These are phyloP conservation scores for Pantelozetes paolii DNA, from an alignment of 2,888 invertebrate species.

Conservation along the genomic window DNA sequence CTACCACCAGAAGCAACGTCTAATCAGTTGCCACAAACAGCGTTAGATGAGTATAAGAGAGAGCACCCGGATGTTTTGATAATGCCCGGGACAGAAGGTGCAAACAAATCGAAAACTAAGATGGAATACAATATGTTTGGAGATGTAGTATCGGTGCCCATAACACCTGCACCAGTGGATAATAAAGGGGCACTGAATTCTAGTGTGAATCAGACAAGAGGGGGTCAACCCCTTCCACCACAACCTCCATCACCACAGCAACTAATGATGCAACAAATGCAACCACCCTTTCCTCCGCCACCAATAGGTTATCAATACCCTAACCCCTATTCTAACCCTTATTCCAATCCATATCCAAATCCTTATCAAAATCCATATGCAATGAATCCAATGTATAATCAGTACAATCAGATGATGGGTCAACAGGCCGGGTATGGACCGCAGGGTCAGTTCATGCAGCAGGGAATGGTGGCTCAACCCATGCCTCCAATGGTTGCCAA, in stretches of 20 bases:
- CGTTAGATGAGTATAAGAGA: constrained; percentile 7
- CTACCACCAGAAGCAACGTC: not conserved
- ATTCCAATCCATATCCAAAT: not conserved
- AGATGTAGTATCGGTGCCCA: not conserved
- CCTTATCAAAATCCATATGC: not conserved
- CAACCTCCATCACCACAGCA: not conserved
- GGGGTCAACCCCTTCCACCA: not conserved
- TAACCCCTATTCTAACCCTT: not conserved
- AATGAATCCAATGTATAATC: not conserved
- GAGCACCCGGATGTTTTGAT: constrained; percentile 1
- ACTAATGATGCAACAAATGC: not conserved
- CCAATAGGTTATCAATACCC: not conserved
- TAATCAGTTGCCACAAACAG: not conserved
- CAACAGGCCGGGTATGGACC: not conserved
- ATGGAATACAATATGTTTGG: not conserved
- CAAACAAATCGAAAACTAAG: not conserved
- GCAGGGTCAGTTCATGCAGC: not conserved
- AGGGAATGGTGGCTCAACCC: too few species aligned
- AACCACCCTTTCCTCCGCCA: not conserved
- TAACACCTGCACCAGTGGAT: not conserved
- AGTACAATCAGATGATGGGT: not conserved
- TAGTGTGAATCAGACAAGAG: too few species aligned
- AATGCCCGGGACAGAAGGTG: not conserved
- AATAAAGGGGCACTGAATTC: too few species aligned
- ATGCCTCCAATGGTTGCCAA: too few species aligned